Conservation (phyloP, 1,140 invertebrate genomes). For the Pogonus chalceus region DNA sequence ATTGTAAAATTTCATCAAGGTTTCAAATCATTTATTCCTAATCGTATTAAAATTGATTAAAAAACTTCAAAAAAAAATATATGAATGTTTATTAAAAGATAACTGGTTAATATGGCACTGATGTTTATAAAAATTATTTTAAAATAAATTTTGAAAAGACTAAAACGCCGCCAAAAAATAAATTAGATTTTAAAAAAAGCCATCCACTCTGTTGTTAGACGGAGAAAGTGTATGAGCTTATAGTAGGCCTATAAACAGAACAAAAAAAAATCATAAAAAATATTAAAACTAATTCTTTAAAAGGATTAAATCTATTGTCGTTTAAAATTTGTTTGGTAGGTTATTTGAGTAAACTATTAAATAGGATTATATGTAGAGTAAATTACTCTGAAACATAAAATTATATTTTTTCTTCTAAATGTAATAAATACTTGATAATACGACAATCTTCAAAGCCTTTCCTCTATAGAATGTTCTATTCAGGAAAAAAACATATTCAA, state of each 20-base stretch:
- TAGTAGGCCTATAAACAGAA: slow-evolving; percentile 4
- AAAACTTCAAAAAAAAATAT: too few relatives aligned
- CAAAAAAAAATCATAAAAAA: too few relatives aligned
- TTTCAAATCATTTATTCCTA: too few relatives aligned
- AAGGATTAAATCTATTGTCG: too few relatives aligned
- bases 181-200: not conserved
- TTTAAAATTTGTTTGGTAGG: not conserved
- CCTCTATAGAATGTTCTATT: slow-evolving; percentile 4
- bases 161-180: not conserved
- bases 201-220: slow-evolving; percentile 1
- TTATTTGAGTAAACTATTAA: slow-evolving; percentile 25
- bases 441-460: slow-evolving; percentile 10
- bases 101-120: too few relatives aligned
- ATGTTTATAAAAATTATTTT: too few relatives aligned
- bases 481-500: not conserved
- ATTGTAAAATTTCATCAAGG: too few relatives aligned
- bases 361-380: slow-evolving; percentile 29
- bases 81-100: too few relatives aligned
- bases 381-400: slow-evolving; percentile 24
- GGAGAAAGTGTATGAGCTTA: not conserved
- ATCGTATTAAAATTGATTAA: too few relatives aligned
- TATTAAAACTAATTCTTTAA: too few relatives aligned
- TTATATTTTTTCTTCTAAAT: not conserved
- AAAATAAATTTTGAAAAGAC: too few relatives aligned
- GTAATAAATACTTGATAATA: not conserved